Conservation (phyloP, 2,888 invertebrate genomes). For the Acanthosepion pharaonis region DNA sequence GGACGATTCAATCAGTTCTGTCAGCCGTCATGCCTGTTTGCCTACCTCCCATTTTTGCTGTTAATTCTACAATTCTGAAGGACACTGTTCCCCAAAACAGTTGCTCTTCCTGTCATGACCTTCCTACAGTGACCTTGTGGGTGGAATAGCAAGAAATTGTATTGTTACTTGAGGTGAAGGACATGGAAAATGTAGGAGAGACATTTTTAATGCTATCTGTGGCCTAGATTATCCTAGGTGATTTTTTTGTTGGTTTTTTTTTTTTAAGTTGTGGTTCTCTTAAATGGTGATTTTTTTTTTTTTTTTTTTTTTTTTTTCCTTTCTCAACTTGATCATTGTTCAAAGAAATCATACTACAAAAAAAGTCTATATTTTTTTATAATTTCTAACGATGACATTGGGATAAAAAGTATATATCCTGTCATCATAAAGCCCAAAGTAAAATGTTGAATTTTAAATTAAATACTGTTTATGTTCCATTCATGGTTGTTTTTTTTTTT, state of each 20-base stretch:
- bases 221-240: background rate
- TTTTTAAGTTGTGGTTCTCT: too few species aligned
- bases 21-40: background rate
- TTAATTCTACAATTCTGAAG: background rate
- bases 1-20: background rate
- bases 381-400: background rate
- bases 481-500: too few species aligned
- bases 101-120: background rate
- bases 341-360: background rate
- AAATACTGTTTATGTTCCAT: too few species aligned
- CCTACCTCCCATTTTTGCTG: background rate
- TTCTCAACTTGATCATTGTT: background rate
- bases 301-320: background rate
- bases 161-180: background rate
- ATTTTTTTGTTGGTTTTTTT: background rate
- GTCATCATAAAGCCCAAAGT: background rate
- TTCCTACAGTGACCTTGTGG: background rate
- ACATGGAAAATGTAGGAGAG: background rate
- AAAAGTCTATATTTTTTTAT: background rate
- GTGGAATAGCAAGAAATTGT: background rate
- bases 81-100: background rate
- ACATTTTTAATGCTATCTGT: background rate
- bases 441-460: background rate
- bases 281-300: too few species aligned
- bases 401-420: background rate